Conservation (phyloP, 2,113 vertebrate genomes). For the Circaetus cinerascens region DNA sequence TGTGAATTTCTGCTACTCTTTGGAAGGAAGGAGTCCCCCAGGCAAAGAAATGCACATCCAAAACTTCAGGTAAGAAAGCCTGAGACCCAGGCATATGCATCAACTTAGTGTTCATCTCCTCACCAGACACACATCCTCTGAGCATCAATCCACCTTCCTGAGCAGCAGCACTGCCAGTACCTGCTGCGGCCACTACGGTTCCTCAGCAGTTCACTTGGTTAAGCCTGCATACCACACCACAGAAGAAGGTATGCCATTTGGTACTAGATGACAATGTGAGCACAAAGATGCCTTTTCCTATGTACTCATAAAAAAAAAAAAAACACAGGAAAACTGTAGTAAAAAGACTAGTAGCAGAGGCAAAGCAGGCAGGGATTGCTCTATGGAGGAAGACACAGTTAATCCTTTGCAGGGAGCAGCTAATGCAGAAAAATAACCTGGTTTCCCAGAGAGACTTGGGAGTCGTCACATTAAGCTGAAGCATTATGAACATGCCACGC, state of each 20-base stretch:
- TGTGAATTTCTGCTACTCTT: background rate
- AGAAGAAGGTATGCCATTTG: background rate
- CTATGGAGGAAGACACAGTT: background rate
- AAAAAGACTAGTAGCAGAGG: background rate
- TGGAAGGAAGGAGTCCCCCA: background rate
- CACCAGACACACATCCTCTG: background rate
- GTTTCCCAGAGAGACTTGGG: background rate
- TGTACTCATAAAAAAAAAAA: background rate
- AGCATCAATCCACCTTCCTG: background rate
- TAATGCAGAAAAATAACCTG: background rate
- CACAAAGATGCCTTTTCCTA: background rate
- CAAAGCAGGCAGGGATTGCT: background rate
- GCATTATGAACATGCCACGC: accelerated
- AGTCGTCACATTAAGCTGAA: accelerated
- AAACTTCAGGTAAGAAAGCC: background rate
- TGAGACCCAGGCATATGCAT: background rate
- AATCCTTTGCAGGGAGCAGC: background rate
- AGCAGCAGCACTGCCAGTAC: background rate
- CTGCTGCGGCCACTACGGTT: background rate
- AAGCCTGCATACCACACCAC: background rate
- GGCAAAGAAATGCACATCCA: background rate
- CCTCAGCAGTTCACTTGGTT: background rate
- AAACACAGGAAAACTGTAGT: background rate
- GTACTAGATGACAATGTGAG: background rate
- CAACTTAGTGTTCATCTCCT: background rate